Percentiles rank a stretch among this genome's conserved stretches.
Conservation (phyloP, 2,113 vertebrate genomes). For the Ranitomeya variabilis region DNA sequence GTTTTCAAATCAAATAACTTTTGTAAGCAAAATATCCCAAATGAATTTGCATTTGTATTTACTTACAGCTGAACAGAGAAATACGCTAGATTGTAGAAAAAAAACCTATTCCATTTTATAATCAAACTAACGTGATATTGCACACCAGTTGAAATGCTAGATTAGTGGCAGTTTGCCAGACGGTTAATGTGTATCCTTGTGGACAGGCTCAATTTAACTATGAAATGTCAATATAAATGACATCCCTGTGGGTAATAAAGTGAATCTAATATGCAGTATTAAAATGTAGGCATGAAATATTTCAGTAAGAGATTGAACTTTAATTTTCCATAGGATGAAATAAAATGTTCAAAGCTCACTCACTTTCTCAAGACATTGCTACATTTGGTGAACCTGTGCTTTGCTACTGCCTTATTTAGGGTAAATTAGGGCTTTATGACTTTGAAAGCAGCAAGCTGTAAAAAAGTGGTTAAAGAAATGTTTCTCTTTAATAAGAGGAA, state of each 20-base stretch:
- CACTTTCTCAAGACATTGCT: constrained; percentile 13
- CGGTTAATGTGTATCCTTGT: constrained; percentile 53
- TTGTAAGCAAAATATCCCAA: background rate
- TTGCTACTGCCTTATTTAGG: background rate
- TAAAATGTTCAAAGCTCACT: constrained; percentile 36
- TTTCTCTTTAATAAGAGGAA: background rate
- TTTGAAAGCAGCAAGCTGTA: background rate
- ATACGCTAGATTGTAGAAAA: background rate
- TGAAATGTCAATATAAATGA: constrained; percentile 57
- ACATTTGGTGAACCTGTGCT: background rate
- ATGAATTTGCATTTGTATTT: constrained; percentile 7
- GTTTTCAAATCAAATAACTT: background rate
- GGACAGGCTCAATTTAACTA: constrained; percentile 55
- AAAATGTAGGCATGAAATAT: constrained; percentile 51
- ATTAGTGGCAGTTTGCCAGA: constrained; percentile 41
- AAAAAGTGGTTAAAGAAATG: constrained; percentile 15
- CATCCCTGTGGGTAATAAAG: constrained; percentile 52
- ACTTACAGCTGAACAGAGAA: constrained; percentile 5
- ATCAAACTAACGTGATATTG: constrained; percentile 48
- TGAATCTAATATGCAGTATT: constrained; percentile 52
- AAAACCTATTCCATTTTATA: constrained; percentile 27
- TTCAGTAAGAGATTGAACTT: constrained; percentile 39
- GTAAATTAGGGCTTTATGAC: background rate
- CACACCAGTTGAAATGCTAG: constrained; percentile 34
- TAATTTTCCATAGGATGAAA: constrained; percentile 19